These are phyloP conservation scores for Pseudeuparius sepicola DNA, from an alignment of 2,888 invertebrate genomes.

Conservation along the genomic window DNA sequence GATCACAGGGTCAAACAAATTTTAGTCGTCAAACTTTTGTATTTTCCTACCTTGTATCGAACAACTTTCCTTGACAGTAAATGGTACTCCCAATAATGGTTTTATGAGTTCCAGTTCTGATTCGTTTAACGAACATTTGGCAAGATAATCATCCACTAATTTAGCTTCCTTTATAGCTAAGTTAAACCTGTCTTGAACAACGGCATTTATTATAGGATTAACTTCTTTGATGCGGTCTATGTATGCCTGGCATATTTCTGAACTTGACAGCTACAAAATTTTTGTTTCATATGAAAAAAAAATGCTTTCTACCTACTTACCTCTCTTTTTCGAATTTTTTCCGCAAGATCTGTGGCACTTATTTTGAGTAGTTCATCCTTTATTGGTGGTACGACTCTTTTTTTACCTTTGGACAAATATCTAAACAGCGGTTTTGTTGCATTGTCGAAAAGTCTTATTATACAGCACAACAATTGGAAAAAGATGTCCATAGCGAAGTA, in stretches of 20 bases:
- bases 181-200: constrained; percentile 68
- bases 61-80: constrained; percentile 75
- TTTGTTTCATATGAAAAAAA: constrained; percentile 2
- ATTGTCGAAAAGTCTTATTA: constrained; percentile 16
- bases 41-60: constrained; percentile 59
- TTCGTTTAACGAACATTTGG: constrained; percentile 21
- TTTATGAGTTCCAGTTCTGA: constrained; percentile 36
- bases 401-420: constrained; percentile 19
- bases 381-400: constrained; percentile 53
- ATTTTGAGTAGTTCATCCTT: constrained; percentile 55
- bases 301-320: constrained; percentile 43
- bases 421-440: constrained; percentile 19
- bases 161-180: constrained; percentile 64
- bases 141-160: constrained; percentile 47
- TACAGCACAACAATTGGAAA: constrained; percentile 13
- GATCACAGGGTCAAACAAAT: too few relatives aligned
- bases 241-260: constrained; percentile 59
- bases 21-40: too few relatives aligned
- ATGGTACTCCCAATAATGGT: constrained; percentile 71
- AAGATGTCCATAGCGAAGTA: constrained; percentile 19
- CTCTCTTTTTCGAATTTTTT: constrained; percentile 60
- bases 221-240: constrained; percentile 70
- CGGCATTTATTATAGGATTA: constrained; percentile 66
- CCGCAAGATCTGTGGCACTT: constrained; percentile 59
- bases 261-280: constrained; percentile 58